Evolutionary conservation across 2,888 invertebrate genomes (phyloP), one percentile per base, ranked within the genome.

Genomic region (Dioctria rufipes): DNA sequence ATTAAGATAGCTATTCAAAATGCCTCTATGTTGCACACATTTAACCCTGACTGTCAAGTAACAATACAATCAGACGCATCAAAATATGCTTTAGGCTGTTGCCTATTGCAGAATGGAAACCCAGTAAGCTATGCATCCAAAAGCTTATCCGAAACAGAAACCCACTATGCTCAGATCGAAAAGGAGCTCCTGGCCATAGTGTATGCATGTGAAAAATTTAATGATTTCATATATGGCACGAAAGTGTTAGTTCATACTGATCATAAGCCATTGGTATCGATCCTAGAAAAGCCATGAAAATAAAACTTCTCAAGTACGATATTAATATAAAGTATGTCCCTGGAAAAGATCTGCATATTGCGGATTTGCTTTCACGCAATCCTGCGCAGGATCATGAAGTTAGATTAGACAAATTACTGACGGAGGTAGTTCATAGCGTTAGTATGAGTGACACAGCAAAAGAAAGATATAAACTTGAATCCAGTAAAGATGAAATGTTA

Each of bases 111-210:
- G 65, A 40, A 81, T 5, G 51, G 54, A 5, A 73, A 13, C 25
- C 80, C 80, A 25, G 51, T 83, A 25, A 11, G 83, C 1, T 86
- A 84, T 84, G 83, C 83, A 60, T 85, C 85, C 3, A 81, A 84
- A 43, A 81, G 81, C 40, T 80, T 85, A 60, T 85, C 85, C 46
- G 83, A 84, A 42, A 83, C 83, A 40, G 84, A 86, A 82, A 58
- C 25, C 37, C 82, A 71, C n/a, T 83, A 82, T 65, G 80, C 83
- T 13, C 83, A 80, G 58, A 83, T 83, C 39, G 83, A 83, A 11
- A 75, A 60, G 65, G 84, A 84, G 61, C 51, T 83, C 3, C 81
- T 84, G 58, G 81, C 83, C 9, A 82, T 84, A 13, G 49, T 80
- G 1, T 84, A 83, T 77, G 81, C 83, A 8, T 83, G 83, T 65